These are phyloP conservation scores for Halcyon badia DNA, from an alignment of 2,797 vertebrate genomes.

Conservation along the genomic window DNA sequence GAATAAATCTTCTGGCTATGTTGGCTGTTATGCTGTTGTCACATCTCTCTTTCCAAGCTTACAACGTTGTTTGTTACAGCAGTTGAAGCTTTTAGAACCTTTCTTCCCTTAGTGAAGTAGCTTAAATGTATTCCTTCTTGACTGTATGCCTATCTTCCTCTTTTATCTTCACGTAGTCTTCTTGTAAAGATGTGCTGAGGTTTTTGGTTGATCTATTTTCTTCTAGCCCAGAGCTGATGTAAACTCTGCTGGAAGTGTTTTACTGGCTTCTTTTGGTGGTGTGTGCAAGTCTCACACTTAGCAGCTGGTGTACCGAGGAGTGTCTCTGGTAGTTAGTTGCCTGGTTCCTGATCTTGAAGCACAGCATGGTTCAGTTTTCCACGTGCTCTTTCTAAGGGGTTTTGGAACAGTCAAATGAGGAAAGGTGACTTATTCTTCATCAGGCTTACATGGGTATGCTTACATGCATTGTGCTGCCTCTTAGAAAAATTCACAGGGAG, in stretches of 20 bases:
- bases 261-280: not conserved
- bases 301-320: not conserved
- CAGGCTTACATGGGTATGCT: not conserved
- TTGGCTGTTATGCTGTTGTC: not conserved
- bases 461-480: not conserved
- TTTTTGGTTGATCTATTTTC: not conserved
- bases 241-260: not conserved
- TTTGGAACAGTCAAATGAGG: not conserved
- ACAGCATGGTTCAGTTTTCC: not conserved
- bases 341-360: not conserved
- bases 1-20: not conserved
- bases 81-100: not conserved
- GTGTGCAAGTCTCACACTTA: accelerated
- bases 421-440: not conserved
- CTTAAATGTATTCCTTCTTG: not conserved
- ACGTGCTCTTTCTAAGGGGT: not conserved
- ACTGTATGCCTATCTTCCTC: not conserved
- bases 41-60: not conserved
- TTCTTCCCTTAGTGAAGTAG: not conserved
- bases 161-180: not conserved
- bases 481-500: not conserved
- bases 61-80: not conserved
- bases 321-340: not conserved
- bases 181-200: not conserved
- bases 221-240: not conserved